Evolutionary conservation across 2,888 invertebrate species (phyloP), one percentile per base, ranked within the genome.

Genomic region (Thecocarcelia acutangulata): DNA sequence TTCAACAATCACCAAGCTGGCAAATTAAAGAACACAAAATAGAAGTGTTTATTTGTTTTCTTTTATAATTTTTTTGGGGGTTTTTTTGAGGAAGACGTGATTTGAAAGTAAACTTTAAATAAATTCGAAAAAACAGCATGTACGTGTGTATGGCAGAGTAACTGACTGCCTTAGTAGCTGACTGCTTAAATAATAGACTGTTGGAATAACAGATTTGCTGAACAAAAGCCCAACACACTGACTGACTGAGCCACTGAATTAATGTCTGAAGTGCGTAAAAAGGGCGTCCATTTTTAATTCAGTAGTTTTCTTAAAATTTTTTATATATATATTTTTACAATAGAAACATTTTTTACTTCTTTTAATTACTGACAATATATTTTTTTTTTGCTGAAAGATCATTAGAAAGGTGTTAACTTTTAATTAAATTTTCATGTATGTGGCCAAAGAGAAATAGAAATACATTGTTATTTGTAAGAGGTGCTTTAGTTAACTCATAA

Each of bases 341-440:
- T n/a, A n/a, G n/a, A n/a, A n/a, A n/a, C n/a, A n/a, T 72, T 52
- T 61, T 63, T 84, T 83, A 79, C 58, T 79, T 33, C 33, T 80
- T 83, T 70, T 85, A 80, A 75, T 78, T 69, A 42, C 76, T 70
- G 56, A 56, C 80, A 52, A 69, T n/a, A n/a, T n/a, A n/a, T n/a
- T n/a, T 48, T 48, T 66, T 61, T 56, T 28, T 40, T 61, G 68
- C 58, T 75, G 63, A 64, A 56, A 75, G 75, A 44, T 70, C 58
- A 59, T 66, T 56, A 64, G 28, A 69, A 42, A 63, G 68, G 58
- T 69, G 74, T 78, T 42, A 64, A 59, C 6, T 50, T 37, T 37
- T 48, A 59, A 59, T 40, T 40, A 40, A 28, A 12, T 48, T 11
- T 24, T 2, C 33, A 21, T 2, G 2, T 15, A 28, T 15, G 24